Base-by-base conservation (phyloP, 2,888 invertebrate species). In the Scaptomyza reducta region DNA sequence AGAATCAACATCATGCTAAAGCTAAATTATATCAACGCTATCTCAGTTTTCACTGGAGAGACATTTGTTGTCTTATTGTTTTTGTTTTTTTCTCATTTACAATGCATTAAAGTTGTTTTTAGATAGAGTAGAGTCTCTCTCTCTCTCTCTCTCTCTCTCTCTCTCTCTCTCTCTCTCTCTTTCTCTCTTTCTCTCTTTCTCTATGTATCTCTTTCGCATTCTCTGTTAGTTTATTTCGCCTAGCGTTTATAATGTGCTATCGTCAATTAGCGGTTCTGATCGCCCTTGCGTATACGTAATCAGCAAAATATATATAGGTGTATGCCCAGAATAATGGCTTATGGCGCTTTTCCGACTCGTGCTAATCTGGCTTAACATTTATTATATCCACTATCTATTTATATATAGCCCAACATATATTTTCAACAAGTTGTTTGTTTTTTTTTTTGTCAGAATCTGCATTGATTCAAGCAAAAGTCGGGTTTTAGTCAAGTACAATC, bases 221-320 rank as follows among this genome's bases (percentile, higher is more conserved):
- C 33, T 51, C 64, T 59, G n/a, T 62, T 13, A 14, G 31, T 50
- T 59, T 54, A 27, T 49, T 56, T 47, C 33, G 22, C 22, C 22
- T 2, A 22, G 22, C 22, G 3, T 22, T 22, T 33, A 14, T 29
- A 45, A 63, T 45, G 55, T n/a, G 29, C 65, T 53, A 49, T 50
- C 47, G 66, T 69, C 78, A 83, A 79, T 82, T 82, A 67, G 63
- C 68, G 44, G 22, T 29, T 40, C 27, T 59, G 73, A 33, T 55
- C 18, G 42, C 44, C 85, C 33, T 53, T 55, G 70, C 79, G 87
- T 81, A 82, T 82, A 87, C 87, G 79, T 81, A 85, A 85, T 83
- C 38, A 25, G 9, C 14, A 44, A 47, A 31, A 50, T 35, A 31
- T 42, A 6, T 25, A 22, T 22, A n/a, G n/a, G 22, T 22, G 29